These are phyloP conservation scores for Actinia equina DNA, from an alignment of 64 coral and sea anemone genomes.

Conservation along the genomic window DNA sequence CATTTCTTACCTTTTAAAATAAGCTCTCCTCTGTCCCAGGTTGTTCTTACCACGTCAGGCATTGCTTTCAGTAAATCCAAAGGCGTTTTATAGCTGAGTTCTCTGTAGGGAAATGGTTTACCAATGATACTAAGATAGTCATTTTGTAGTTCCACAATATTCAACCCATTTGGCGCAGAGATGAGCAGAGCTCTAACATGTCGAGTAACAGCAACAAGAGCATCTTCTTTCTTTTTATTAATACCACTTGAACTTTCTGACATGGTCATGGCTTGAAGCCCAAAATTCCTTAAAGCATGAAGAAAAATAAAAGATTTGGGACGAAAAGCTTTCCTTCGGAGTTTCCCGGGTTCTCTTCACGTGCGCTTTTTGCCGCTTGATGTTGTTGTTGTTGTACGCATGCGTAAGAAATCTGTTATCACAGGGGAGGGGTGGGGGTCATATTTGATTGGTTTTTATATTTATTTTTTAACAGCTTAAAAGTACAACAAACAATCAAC, in stretches of 20 bases:
- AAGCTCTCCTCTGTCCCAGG: conserved; percentile 52
- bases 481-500: too few relatives aligned
- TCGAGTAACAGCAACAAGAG: conserved; percentile 21
- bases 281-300: not conserved
- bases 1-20: conserved; percentile 64
- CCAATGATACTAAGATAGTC: conserved; percentile 81
- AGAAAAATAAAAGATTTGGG: not conserved
- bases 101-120: conserved; percentile 80
- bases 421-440: not conserved
- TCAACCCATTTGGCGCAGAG: conserved; percentile 81
- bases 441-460: not conserved
- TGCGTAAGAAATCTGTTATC: not conserved
- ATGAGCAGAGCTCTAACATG: conserved; percentile 82
- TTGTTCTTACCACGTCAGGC: conserved; percentile 74
- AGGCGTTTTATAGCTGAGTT: conserved; percentile 64
- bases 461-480: too few relatives aligned
- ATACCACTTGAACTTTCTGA: conserved; percentile 7
- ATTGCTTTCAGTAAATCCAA: conserved; percentile 84
- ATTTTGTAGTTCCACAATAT: conserved; percentile 81
- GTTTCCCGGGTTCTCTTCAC: not conserved
- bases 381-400: not conserved
- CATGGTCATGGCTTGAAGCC: conserved; percentile 7
- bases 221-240: conserved; percentile 15
- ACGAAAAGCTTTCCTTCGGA: not conserved
- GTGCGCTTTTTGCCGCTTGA: not conserved